Conservation (phyloP, 2,113 vertebrate genomes). For the Forbesichthys papilliferus region DNA sequence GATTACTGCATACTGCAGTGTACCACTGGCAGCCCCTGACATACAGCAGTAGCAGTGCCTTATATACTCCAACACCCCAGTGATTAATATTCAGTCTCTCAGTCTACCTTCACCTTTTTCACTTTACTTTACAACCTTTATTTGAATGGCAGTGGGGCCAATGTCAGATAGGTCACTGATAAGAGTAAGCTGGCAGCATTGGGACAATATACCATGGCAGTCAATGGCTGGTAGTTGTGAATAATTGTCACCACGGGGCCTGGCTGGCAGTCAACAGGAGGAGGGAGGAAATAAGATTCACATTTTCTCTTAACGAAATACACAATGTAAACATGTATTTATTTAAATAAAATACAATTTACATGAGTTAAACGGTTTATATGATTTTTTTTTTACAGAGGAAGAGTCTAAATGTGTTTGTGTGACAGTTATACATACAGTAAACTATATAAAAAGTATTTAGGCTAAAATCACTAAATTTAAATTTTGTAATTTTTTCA, state of each 20-base stretch:
- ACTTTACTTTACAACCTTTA: constrained; percentile 65
- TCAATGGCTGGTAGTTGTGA: constrained; percentile 24
- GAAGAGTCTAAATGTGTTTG: too few relatives aligned
- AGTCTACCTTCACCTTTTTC: constrained; percentile 63
- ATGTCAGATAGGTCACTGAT: constrained; percentile 47
- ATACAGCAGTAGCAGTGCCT: constrained; percentile 48
- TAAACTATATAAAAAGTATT: too few relatives aligned
- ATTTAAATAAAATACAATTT: too few relatives aligned
- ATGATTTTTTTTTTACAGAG: too few relatives aligned
- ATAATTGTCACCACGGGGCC: constrained; percentile 45
- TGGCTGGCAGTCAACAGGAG: constrained; percentile 49
- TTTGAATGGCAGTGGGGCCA: constrained; percentile 70
- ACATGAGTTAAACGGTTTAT: too few relatives aligned
- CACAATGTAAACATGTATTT: not conserved
- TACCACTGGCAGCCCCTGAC: constrained; percentile 50
- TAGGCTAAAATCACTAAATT: too few relatives aligned
- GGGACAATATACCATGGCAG: constrained; percentile 39
- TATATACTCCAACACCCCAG: constrained; percentile 46
- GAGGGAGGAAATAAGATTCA: constrained; percentile 33
- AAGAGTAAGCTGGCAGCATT: constrained; percentile 30
- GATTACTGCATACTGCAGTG: constrained; percentile 67
- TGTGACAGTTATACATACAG: too few relatives aligned
- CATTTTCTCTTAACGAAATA: not conserved
- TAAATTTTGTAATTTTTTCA: too few relatives aligned
- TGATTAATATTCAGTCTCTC: constrained; percentile 65